Base-by-base conservation (phyloP, 2,113 vertebrate species). In the Grantiella picta region DNA sequence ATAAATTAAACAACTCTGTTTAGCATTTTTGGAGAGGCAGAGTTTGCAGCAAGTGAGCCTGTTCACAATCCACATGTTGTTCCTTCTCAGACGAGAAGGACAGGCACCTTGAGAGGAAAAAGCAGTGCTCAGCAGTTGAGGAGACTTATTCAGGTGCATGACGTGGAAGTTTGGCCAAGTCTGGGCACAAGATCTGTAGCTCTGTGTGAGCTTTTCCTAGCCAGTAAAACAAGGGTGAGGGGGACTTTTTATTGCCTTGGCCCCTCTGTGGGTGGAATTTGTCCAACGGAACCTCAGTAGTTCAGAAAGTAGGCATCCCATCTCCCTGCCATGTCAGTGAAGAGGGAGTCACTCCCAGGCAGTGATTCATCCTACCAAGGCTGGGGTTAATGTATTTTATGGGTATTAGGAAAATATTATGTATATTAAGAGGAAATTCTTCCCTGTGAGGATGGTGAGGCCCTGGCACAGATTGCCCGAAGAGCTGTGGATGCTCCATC, bases 21-120 rank as follows among this genome's bases (percentile, higher is more conserved):
- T 44, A 86, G 52, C 25, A 13, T 86, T 91, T 80, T 83, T 47
- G 27, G 76, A 70, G 65, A 79, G 75, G 33, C 28, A 54, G 36
- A 71, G 17, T 60, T 45, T 81, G 56, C 65, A 73, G 54, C 11
- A 69, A 70, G 24, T 50, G 50, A 86, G 40, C 7, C 35, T 61
- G 11, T 33, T 86, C 15, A 35, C 44, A 80, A 35, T 68, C 50
- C 61, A 50, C 14, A 6, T 3, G 0, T 76, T 7, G 6, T 49
- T 91, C 12, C 38, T 86, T 11, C 60, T 64, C 29, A 20, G 28
- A 63, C n/a, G 31, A 93, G 49, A 13, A 57, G 36, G 36, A 87
- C 57, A 87, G 50, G 38, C 75, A 88, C 50, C 56, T 70, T 88
- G 82, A 90, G 60, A 73, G 56, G 60, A 83, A 92, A 90, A 82